Evolutionary conservation across 2,113 vertebrate species (phyloP), one percentile per base, ranked within the genome.

Genomic region (Chamaea fasciata): DNA sequence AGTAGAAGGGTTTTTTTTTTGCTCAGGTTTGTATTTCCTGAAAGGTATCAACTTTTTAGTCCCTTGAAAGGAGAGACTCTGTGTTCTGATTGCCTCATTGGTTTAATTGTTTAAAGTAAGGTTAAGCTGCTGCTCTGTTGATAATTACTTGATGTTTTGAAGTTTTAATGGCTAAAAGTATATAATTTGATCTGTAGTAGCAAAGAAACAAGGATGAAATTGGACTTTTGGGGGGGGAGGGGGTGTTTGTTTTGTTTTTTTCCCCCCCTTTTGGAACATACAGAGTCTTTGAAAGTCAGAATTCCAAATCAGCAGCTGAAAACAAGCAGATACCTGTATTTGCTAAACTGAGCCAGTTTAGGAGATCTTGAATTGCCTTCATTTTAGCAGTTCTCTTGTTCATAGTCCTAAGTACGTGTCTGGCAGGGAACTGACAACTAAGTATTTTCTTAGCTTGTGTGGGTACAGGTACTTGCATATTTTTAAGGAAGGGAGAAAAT

Each of bases 1-100:
- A 99, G 99, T 98, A 92, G 65, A 83, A 76, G 26, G 11, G 24
- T 75, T 77, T 89, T 15, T 11, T 57, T 81, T 82, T 89, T 79
- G 26, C 49, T 78, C 65, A 84, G 83, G 77, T 94, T 84, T 93
- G 64, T 95, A 75, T 93, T 68, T 94, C 22, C 20, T 60, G 52
- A n/a, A 93, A 74, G 18, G 2, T 57, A 10, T 5, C 13, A 35
- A 55, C 5, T 31, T 90, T 21, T 44, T 69, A 7, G 21, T 80
- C 13, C 76, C 42, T 60, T 91, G 24, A 26, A 20, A 57, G 79
- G 27, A 83, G 31, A 59, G 35, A 64, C 15, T 31, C 0, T 33
- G 7, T 22, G 2, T 83, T 11, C 5, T 64, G 41, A 30, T 73
- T 82, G 26, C 63, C 12, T 70, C 12, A 42, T 20, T 46, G 33